Evolutionary conservation across 2,888 invertebrate genomes (phyloP).

Genomic region (Aelia acuminata): DNA sequence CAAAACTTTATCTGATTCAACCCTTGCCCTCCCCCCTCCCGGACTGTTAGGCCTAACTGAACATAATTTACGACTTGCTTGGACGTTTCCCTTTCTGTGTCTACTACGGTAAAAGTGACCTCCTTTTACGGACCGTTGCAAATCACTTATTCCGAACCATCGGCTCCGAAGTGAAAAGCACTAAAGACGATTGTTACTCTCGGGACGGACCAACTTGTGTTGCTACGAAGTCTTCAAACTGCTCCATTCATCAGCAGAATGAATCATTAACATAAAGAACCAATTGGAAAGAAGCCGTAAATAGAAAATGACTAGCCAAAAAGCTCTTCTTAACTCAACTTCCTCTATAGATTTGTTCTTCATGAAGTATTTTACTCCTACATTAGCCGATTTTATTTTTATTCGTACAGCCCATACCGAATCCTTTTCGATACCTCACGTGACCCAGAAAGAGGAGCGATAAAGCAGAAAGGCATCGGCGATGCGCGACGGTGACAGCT

Average conservation of each 20-base stretch:
- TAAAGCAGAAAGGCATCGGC: neutral
- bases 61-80: neutral
- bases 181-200: neutral
- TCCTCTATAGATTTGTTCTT: neutral
- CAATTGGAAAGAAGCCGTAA: neutral
- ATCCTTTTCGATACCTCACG: too few relatives aligned
- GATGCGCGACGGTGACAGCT: neutral
- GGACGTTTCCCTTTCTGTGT: constrained; percentile 18
- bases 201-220: neutral
- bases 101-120: constrained; percentile 2
- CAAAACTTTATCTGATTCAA: neutral
- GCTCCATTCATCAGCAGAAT: neutral
- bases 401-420: neutral
- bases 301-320: neutral
- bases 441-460: neutral
- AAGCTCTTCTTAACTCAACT: neutral
- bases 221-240: neutral
- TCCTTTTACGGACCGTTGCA: neutral
- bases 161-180: neutral
- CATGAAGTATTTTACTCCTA: neutral
- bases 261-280: neutral
- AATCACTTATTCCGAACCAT: neutral
- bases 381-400: neutral
- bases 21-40: neutral
- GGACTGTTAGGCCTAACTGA: neutral